Percentiles rank a stretch among this genome's conserved stretches.
Evolutionary conservation across 2,888 invertebrate genomes (phyloP).

Genomic region (Hypomecis punctinalis): DNA sequence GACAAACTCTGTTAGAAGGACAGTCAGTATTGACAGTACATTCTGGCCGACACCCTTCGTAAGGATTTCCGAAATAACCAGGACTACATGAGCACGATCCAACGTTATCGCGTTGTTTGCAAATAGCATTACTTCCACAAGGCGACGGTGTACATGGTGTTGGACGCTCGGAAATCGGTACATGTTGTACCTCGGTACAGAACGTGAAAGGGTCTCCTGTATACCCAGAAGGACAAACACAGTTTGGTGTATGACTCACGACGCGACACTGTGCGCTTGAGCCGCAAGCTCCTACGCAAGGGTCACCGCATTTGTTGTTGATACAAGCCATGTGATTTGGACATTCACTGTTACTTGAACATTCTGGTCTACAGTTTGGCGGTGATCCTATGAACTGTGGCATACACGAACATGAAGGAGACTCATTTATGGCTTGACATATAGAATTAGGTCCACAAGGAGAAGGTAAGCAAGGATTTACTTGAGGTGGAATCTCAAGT

Average conservation of each 20-base stretch:
- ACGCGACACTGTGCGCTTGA: constrained; percentile 89
- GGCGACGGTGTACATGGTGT: constrained; percentile 89
- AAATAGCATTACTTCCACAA: constrained; percentile 90
- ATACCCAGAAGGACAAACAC: constrained; percentile 87
- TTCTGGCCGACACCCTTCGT: constrained; percentile 90
- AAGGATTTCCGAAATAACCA: constrained; percentile 87
- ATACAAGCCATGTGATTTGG: constrained; percentile 87
- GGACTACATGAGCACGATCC: constrained; percentile 89
- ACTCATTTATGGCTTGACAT: constrained; percentile 86
- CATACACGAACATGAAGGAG: constrained; percentile 89
- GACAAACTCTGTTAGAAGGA: constrained; percentile 88
- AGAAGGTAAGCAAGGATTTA: constrained; percentile 87
- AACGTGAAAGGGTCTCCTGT: constrained; percentile 90
- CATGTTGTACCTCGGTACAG: constrained; percentile 78
- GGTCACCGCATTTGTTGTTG: constrained; percentile 89
- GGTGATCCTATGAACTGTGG: constrained; percentile 88
- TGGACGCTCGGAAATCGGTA: constrained; percentile 66
- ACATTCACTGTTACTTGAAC: constrained; percentile 90
- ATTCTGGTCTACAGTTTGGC: constrained; percentile 90
- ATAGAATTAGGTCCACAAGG: constrained; percentile 88
- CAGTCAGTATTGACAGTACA: constrained; percentile 91
- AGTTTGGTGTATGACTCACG: constrained; percentile 89
- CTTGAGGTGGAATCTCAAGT: constrained; percentile 64
- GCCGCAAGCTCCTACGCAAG: constrained; percentile 90
- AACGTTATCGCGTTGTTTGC: constrained; percentile 88